Base-by-base conservation (phyloP, 2,113 vertebrate species). In the Sphyrna mokarran region DNA sequence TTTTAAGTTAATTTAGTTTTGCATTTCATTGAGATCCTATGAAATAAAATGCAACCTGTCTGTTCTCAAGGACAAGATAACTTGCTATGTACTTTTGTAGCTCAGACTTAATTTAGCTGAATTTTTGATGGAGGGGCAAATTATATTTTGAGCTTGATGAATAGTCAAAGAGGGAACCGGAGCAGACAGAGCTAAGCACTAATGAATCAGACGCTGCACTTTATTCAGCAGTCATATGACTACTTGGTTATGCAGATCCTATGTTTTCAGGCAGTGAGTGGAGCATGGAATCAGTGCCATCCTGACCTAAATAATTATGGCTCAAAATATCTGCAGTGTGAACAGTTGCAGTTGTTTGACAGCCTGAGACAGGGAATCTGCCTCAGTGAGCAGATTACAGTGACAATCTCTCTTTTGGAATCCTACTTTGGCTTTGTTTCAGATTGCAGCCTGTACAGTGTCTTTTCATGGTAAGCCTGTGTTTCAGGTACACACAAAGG, bases 251-350 rank as follows among this genome's bases (percentile, higher is more conserved):
- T 66, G 89, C 58, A 93, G n/a, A 66, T n/a, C 54, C 89, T 22
- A 37, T 3, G 1, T 37, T 93, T 93, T 93, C 16, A 93, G 89
- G 13, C 89, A 22, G 89, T 66, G 33, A 93, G 22, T 96, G 97
- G 97, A 94, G 97, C 98, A 96, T 97, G 97, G 97, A 97, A 97
- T 97, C 96, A 96, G 96, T 97, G 97, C 96, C 96, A 86, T 96
- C 95, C 96, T 97, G 97, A 97, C 98, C 97, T 97, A 97, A 97
- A 98, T 97, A 98, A 97, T 96, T 95, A 96, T 97, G 85, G 96
- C 97, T 97, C 97, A 97, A 97, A 96, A 96, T 95, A 94, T 86
- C 91, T 96, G 37, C 95, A 91, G 33, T 66, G n/a, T 91, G 89
- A 68, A 14, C 58, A 78, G 96, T 97, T 97, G 97, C 96, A 97